Percentiles rank a stretch among this genome's conserved stretches.
Evolutionary conservation across 2,888 invertebrate species (phyloP).

Genomic region (Argyra leucocephala): DNA sequence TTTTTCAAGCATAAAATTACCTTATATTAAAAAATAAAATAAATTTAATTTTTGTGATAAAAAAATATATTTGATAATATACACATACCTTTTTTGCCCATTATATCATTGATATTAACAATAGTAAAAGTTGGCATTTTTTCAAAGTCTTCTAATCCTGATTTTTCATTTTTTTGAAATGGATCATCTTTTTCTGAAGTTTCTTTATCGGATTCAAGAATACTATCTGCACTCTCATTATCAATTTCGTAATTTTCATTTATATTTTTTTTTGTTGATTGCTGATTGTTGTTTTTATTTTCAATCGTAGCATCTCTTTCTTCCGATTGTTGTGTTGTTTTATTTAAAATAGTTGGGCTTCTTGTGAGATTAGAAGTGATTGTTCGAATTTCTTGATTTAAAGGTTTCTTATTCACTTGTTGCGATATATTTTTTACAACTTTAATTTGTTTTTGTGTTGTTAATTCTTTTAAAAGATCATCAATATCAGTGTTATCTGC

Average conservation of each 20-base stretch:
- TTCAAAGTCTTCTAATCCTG: slow-evolving; percentile 33
- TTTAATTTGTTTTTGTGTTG: slow-evolving; percentile 16
- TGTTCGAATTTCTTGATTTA: not conserved
- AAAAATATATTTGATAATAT: not conserved
- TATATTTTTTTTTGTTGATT: slow-evolving; percentile 11
- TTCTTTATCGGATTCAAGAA: not conserved
- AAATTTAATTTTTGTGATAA: not conserved
- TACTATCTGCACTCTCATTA: not conserved
- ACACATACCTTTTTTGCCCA: slow-evolving; percentile 38
- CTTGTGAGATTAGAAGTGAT: not conserved
- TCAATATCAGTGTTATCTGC: slow-evolving; percentile 22
- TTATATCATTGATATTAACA: slow-evolving; percentile 42
- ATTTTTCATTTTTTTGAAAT: slow-evolving; percentile 17
- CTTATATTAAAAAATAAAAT: slow-evolving; percentile 28
- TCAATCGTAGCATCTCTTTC: not conserved
- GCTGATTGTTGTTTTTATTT: slow-evolving; percentile 4
- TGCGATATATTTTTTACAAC: slow-evolving; percentile 9
- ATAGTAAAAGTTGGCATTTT: slow-evolving; percentile 43
- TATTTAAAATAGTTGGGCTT: slow-evolving; percentile 12
- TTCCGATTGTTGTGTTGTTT: not conserved
- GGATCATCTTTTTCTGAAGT: not conserved
- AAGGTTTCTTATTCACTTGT: not conserved
- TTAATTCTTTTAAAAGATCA: slow-evolving; percentile 26
- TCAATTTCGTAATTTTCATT: not conserved
- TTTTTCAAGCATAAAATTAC: slow-evolving; percentile 18